Percentiles rank a stretch among this genome's conserved stretches.
These are phyloP conservation scores for Akabosia matsudoensis DNA, from an alignment of 1,140 invertebrate species.

Conservation along the genomic window DNA sequence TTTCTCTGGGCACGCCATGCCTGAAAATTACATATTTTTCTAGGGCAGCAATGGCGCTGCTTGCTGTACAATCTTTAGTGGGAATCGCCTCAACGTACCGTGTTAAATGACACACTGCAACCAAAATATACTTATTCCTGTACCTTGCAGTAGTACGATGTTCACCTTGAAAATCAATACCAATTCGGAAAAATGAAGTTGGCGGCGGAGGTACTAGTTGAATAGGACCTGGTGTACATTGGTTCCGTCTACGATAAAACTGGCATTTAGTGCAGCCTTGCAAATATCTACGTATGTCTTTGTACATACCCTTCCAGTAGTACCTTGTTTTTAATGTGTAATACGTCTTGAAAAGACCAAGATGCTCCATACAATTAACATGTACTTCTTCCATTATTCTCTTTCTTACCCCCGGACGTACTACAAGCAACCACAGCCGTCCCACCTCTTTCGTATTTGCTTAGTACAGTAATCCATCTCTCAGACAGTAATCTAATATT, in stretches of 20 bases:
- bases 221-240: neutral
- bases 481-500: neutral
- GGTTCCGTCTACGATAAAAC: neutral
- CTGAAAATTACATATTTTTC: slow-evolving; percentile 15
- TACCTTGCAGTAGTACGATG: neutral
- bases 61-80: neutral
- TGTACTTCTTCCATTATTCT: slow-evolving; percentile 19
- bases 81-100: slow-evolving; percentile 9
- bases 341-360: slow-evolving; percentile 24
- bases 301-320: slow-evolving; percentile 26
- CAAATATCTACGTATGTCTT: neutral
- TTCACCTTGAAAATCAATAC: slow-evolving; percentile 31
- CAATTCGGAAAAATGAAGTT: slow-evolving; percentile 18
- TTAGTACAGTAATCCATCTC: slow-evolving; percentile 29
- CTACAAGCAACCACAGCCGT: slow-evolving; percentile 5
- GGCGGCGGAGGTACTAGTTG: neutral
- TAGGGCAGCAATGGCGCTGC: neutral
- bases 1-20: slow-evolving; percentile 43
- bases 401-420: neutral
- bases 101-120: slow-evolving; percentile 29
- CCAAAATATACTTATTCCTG: slow-evolving; percentile 31
- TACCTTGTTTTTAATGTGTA: neutral
- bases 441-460: neutral
- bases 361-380: slow-evolving; percentile 8
- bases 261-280: slow-evolving; percentile 29